These are phyloP conservation scores for Zootoca vivipara DNA, from an alignment of 2,113 vertebrate genomes.

Conservation along the genomic window DNA sequence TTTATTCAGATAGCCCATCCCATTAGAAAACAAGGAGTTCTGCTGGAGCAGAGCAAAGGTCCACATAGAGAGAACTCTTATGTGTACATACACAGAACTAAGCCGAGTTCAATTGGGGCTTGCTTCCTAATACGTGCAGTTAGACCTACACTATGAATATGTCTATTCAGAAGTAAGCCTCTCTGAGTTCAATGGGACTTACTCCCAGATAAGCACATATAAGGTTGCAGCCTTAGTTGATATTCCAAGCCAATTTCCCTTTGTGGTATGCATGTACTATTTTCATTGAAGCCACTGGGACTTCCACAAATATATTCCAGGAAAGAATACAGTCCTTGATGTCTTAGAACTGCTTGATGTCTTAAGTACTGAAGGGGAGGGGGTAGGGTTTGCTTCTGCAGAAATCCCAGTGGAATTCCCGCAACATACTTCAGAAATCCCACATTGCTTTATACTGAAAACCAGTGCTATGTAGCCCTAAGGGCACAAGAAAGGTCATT, in stretches of 20 bases:
- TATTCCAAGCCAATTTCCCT: conserved; percentile 16
- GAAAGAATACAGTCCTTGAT: not conserved
- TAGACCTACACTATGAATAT: conserved; percentile 12
- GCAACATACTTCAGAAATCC: conserved; percentile 38
- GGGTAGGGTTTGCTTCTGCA: conserved; percentile 31
- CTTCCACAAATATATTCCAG: not conserved
- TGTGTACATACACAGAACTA: not conserved
- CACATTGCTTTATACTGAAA: conserved; percentile 56
- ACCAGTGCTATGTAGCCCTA: conserved; percentile 37
- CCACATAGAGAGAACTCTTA: not conserved
- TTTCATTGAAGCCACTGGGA: not conserved
- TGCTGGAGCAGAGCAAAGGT: not conserved
- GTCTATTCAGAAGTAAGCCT: not conserved
- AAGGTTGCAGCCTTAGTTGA: conserved; percentile 28
- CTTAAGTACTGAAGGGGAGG: conserved; percentile 17
- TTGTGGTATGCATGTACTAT: not conserved
- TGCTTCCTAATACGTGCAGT: not conserved
- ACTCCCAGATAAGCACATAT: not conserved
- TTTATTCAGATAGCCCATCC: not conserved
- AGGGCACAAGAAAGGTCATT: conserved; percentile 55
- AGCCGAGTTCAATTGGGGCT: not conserved
- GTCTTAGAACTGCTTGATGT: conserved; percentile 44
- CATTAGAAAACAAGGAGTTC: not conserved
- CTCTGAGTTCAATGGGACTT: not conserved
- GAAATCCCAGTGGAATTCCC: conserved; percentile 53